Conservation (phyloP, 2,113 vertebrate genomes). For the Ceyx cyanopectus region DNA sequence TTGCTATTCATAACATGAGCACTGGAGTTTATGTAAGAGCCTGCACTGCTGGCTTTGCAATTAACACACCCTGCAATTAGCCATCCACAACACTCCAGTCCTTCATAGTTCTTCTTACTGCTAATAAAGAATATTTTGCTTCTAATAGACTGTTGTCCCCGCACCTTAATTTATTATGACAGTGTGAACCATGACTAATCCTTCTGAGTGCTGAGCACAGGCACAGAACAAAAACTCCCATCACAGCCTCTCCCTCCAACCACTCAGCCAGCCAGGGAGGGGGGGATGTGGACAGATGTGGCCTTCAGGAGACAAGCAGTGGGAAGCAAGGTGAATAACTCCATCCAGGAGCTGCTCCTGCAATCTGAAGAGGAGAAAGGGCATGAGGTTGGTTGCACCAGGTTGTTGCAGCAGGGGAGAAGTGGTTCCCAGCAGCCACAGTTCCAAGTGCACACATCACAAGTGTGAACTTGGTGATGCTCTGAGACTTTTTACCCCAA, state of each 20-base stretch:
- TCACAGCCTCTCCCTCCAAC: not conserved
- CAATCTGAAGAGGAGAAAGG: not conserved
- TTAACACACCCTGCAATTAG: constrained; percentile 26
- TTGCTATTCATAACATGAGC: not conserved
- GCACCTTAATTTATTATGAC: not conserved
- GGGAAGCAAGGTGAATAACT: not conserved
- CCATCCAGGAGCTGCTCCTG: not conserved
- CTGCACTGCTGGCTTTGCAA: not conserved
- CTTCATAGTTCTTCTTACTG: constrained; percentile 2
- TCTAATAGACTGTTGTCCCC: not conserved
- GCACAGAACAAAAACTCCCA: not conserved
- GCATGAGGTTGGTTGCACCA: not conserved
- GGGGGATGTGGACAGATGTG: not conserved
- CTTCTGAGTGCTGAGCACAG: not conserved
- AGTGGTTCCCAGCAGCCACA: not conserved
- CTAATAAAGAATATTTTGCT: not conserved
- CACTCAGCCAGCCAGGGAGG: not conserved
- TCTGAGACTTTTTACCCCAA: not conserved
- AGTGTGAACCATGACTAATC: not conserved
- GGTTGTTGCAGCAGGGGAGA: not conserved
- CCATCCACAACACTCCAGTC: not conserved
- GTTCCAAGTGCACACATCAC: not conserved
- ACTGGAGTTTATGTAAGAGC: not conserved
- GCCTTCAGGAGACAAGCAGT: not conserved
- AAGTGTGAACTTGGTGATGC: not conserved